Base-by-base conservation (phyloP, 2,888 invertebrate species). In the Nipponacmea schrenckii region DNA sequence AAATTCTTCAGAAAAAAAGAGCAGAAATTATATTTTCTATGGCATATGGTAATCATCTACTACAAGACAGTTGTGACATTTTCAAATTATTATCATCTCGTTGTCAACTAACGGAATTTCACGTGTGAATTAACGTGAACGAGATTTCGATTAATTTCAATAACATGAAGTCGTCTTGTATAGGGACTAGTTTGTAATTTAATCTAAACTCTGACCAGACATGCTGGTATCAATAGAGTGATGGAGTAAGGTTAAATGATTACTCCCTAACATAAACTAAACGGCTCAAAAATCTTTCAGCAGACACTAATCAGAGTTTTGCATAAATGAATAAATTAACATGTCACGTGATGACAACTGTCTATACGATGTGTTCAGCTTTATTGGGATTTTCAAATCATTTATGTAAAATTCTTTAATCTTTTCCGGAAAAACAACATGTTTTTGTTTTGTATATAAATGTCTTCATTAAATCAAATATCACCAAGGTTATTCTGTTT, bases 101-200 rank as follows among this genome's bases (percentile, higher is more conserved):
- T 56, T 56, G 56, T 56, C 56, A 56, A 56, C 56, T 56, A 56
- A 56, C 56, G 56, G 56, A 56, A 56, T 56, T 56, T 56, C 56
- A 56, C 56, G 56, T 56, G 20, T 56, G 56, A 56, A 56, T 56
- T 56, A 56, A 24, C 24, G 56, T 56, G 56, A 56, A 56, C 56
- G 56, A 56, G 56, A 56, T 56, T 27, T 48, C 65, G 64, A 70
- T 70, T 70, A 70, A 70, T 70, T 70, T 64, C 70, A 70, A 70
- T 70, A 70, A 70, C 70, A 70, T 65, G 62, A 62, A 45, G 64
- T 66, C 70, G 56, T 48, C 70, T 50, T 70, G 70, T 56, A n/a
- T n/a, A 65, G 65, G 66, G 62, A 56, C 20, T 24, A 56, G 20
- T 56, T 24, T 24, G 56, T 56, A 56, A 56, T 56, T 56, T 56